Percentiles rank a stretch among this genome's conserved stretches.
Evolutionary conservation across 1,140 invertebrate genomes (phyloP).

Genomic region (Drosophila kohkoa): DNA sequence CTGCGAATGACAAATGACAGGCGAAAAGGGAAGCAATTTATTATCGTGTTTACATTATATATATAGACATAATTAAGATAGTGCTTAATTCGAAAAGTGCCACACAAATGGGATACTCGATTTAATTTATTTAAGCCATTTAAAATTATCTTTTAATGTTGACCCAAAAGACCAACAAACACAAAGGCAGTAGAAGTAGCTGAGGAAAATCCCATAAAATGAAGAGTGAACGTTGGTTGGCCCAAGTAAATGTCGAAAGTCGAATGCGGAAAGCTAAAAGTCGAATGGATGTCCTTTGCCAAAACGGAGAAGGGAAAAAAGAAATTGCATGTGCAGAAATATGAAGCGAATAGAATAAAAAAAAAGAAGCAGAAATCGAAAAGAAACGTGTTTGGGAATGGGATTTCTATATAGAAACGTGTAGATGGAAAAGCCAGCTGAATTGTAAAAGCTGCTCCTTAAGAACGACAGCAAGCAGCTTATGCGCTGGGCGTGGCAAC

Average conservation of each 20-base stretch:
- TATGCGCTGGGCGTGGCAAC: conserved; percentile 57
- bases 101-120: conserved; percentile 14
- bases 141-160: conserved; percentile 42
- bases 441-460: conserved; percentile 53
- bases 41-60: conserved; percentile 2
- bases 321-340: conserved; percentile 74
- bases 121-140: conserved; percentile 52
- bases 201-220: conserved; percentile 43
- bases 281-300: conserved; percentile 47
- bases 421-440: conserved; percentile 50
- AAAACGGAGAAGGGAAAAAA: conserved; percentile 31
- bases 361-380: neutral
- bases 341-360: conserved; percentile 61
- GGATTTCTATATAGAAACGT: conserved; percentile 48
- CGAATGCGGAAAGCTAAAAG: conserved; percentile 37
- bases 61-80: conserved; percentile 9
- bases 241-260: conserved; percentile 48
- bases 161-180: conserved; percentile 24
- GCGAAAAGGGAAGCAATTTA: conserved; percentile 40
- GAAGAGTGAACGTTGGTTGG: conserved; percentile 29
- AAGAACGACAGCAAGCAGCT: conserved; percentile 61
- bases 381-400: conserved; percentile 31
- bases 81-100: conserved; percentile 5
- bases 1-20: conserved; percentile 87
- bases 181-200: neutral